A percentile compares a stretch with the other conserved stretches of the same genome.
These are phyloP conservation scores for Rugalucina vietnamica DNA, from an alignment of 2,888 invertebrate species.

Conservation along the genomic window DNA sequence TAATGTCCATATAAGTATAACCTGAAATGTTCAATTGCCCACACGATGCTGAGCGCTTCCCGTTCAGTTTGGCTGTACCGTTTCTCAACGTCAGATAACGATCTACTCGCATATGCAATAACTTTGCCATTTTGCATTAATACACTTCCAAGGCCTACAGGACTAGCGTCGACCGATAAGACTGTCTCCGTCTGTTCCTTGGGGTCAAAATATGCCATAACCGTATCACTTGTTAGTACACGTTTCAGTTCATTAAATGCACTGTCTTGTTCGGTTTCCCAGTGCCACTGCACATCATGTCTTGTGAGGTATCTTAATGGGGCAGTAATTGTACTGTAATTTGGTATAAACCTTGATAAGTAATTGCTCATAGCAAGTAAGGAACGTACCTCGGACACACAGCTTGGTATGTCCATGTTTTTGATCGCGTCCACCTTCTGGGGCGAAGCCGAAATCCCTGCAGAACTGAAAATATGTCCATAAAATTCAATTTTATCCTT, in stretches of 20 bases:
- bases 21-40: constrained; percentile 69
- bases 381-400: constrained; percentile 54
- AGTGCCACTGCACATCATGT: constrained; percentile 12
- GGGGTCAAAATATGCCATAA: constrained; percentile 58
- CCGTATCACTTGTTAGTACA: constrained; percentile 6
- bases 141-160: constrained; percentile 62
- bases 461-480: constrained; percentile 21
- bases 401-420: constrained; percentile 44
- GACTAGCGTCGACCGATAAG: constrained; percentile 59
- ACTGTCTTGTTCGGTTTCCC: constrained; percentile 20
- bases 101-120: constrained; percentile 55
- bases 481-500: constrained; percentile 25
- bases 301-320: not conserved
- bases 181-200: constrained; percentile 38
- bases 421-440: constrained; percentile 50
- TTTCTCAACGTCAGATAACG: constrained; percentile 45
- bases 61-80: constrained; percentile 66
- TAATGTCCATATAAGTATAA: constrained; percentile 61
- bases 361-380: constrained; percentile 32
- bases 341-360: constrained; percentile 23
- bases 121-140: constrained; percentile 45
- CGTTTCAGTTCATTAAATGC: constrained; percentile 64
- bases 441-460: constrained; percentile 30
- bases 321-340: constrained; percentile 18
- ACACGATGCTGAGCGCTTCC: constrained; percentile 62